phyloP scores from a whole-genome alignment of 2,888 invertebrate genomes.

The Nasonovia ribisnigri region DNA sequence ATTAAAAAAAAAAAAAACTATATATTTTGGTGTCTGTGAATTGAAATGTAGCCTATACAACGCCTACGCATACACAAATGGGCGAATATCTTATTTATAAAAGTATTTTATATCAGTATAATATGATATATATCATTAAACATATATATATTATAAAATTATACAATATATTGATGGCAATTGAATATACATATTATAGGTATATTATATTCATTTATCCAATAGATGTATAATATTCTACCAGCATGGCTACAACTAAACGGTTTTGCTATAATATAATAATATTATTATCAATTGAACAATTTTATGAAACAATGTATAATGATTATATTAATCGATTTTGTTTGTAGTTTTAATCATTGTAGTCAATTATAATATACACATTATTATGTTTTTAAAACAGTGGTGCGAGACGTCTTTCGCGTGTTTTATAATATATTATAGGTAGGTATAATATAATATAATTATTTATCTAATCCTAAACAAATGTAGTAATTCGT shows the following conservation, averaged over 20 bases:
- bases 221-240: background rate
- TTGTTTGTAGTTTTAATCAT: background rate
- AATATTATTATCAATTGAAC: background rate
- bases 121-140: background rate
- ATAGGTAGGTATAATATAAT: background rate
- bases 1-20: conserved; percentile 37
- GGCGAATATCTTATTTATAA: background rate
- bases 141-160: background rate
- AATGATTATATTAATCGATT: no score
- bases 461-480: background rate
- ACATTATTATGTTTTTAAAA: background rate
- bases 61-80: background rate
- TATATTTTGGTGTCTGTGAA: conserved; percentile 34
- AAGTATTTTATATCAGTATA: background rate
- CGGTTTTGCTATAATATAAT: background rate
- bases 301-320: background rate
- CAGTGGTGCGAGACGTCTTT: background rate
- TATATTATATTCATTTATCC: background rate
- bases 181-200: background rate
- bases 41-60: conserved; percentile 6
- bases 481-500: background rate
- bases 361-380: background rate
- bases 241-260: background rate
- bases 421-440: background rate
- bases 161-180: background rate